Percentiles rank a stretch among this genome's conserved stretches.
These are phyloP conservation scores for Gasterosteus nipponicus DNA, from an alignment of 2,113 vertebrate genomes.

Conservation along the genomic window DNA sequence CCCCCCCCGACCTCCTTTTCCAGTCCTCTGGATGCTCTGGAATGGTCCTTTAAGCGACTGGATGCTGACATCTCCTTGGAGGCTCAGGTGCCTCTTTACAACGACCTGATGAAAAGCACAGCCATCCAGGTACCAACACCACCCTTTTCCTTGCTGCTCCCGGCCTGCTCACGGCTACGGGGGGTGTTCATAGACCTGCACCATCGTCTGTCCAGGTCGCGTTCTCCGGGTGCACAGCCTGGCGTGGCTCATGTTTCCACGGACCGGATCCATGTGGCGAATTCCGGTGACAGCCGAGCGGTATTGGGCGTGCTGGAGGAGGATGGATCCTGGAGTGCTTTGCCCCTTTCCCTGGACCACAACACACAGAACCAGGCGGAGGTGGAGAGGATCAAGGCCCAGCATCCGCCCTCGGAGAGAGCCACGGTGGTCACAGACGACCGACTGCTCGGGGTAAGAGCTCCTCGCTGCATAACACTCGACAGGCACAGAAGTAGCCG, in stretches of 20 bases:
- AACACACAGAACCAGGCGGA: slow-evolving; percentile 87
- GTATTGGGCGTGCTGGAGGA: slow-evolving; percentile 87
- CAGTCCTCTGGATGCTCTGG: slow-evolving; percentile 85
- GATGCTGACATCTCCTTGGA: slow-evolving; percentile 94
- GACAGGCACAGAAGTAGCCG: background rate
- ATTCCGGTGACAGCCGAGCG: slow-evolving; percentile 90
- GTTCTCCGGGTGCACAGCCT: slow-evolving; percentile 93
- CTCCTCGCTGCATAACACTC: background rate
- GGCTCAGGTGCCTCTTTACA: slow-evolving; percentile 84
- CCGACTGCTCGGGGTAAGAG: slow-evolving; percentile 86
- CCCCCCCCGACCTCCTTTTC: background rate
- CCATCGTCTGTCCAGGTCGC: slow-evolving; percentile 80
- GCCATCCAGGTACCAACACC: slow-evolving; percentile 85
- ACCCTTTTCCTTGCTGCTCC: background rate
- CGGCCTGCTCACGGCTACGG: background rate
- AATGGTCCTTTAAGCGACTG: slow-evolving; percentile 88
- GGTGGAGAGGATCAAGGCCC: slow-evolving; percentile 83
- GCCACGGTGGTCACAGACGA: slow-evolving; percentile 87
- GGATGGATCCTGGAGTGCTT: slow-evolving; percentile 87
- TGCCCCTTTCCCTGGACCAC: slow-evolving; percentile 91
- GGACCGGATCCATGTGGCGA: slow-evolving; percentile 89
- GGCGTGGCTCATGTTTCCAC: slow-evolving; percentile 89
- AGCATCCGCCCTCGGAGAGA: slow-evolving; percentile 89
- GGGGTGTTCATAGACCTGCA: background rate
- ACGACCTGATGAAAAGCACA: slow-evolving; percentile 85